Conservation (phyloP, 2,113 vertebrate species). For the Panthera leo region DNA sequence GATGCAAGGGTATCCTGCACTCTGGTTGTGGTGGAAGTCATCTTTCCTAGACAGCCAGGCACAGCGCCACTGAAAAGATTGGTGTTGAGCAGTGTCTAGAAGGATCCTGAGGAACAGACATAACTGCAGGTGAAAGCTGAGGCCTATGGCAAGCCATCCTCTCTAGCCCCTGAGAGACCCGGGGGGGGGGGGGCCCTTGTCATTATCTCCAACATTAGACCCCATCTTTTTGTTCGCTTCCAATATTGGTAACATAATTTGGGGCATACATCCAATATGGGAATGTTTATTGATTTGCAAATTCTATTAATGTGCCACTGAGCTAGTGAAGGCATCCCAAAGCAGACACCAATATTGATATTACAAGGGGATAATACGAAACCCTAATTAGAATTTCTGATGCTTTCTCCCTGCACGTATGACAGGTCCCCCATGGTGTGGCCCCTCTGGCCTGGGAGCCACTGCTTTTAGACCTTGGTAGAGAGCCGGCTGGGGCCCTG, state of each 20-base stretch:
- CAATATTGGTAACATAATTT: not conserved
- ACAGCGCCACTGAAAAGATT: not conserved
- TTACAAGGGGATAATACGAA: not conserved
- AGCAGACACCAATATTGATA: not conserved
- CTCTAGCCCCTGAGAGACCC: not conserved
- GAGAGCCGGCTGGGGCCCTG: too few relatives aligned
- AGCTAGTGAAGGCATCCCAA: not conserved
- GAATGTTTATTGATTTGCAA: not conserved
- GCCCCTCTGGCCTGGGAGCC: not conserved
- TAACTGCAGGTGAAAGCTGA: not conserved
- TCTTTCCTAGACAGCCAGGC: not conserved
- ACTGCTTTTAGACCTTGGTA: not conserved
- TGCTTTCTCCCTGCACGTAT: not conserved
- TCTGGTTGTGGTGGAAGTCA: not conserved
- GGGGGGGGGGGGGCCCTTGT: not conserved
- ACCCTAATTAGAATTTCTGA: not conserved
- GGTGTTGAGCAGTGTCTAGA: rapidly evolving
- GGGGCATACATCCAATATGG: not conserved
- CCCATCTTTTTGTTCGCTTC: not conserved
- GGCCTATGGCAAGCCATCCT: not conserved
- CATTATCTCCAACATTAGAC: not conserved
- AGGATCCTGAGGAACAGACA: not conserved
- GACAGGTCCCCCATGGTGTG: rapidly evolving
- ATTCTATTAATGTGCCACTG: not conserved
- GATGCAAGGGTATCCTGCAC: not conserved